phyloP scores from a whole-genome alignment of 1,140 invertebrate species.

The Hycleus cichorii region DNA sequence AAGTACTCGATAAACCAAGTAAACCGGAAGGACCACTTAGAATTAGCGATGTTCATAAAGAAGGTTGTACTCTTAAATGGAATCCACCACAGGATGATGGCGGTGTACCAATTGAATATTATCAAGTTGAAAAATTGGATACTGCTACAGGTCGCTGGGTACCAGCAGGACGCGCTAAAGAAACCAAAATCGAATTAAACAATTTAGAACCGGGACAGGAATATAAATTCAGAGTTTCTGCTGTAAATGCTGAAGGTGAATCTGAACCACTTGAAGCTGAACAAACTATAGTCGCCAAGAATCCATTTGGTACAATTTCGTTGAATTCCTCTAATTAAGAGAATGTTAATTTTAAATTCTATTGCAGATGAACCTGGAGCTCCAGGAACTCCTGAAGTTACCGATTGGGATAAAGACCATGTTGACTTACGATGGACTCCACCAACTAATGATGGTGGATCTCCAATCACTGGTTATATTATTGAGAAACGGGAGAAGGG shows the following conservation, averaged over 20 bases:
- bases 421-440: conserved; percentile 89
- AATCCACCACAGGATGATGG: conserved; percentile 88
- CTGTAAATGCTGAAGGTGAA: conserved; percentile 92
- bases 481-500: conserved; percentile 92
- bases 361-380: conserved; percentile 79
- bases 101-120: conserved; percentile 84
- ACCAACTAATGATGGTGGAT: conserved; percentile 82
- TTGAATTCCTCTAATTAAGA: background rate
- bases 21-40: conserved; percentile 89
- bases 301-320: conserved; percentile 79
- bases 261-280: conserved; percentile 87
- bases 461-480: conserved; percentile 87
- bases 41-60: conserved; percentile 81
- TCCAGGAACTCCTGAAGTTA: conserved; percentile 78
- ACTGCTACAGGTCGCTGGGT: conserved; percentile 78
- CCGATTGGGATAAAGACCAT: conserved; percentile 92
- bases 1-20: conserved; percentile 79
- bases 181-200: conserved; percentile 75
- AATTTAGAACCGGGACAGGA: conserved; percentile 86
- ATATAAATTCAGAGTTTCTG: conserved; percentile 94
- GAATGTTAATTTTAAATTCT: background rate
- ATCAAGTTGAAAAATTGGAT: conserved; percentile 88
- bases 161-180: conserved; percentile 68
- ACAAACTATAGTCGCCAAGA: conserved; percentile 88
- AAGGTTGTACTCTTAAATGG: conserved; percentile 91